Evolutionary conservation across 2,113 vertebrate species (phyloP).

Genomic region (Heterotis niloticus): DNA sequence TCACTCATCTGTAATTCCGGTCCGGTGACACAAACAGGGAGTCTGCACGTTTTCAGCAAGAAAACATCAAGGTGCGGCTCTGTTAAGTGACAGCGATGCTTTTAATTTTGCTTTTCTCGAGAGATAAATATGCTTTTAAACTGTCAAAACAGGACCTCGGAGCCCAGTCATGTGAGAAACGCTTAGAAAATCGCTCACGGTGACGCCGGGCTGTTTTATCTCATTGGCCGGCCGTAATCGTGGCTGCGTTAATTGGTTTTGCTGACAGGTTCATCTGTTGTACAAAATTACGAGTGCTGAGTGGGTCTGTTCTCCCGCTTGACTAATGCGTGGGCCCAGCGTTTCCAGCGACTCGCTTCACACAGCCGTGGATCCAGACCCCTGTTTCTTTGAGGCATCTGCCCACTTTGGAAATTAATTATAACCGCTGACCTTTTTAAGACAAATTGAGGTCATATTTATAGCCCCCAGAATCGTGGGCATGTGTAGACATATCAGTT

Average conservation of each 20-base stretch:
- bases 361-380: not conserved
- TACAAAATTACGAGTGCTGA: not conserved
- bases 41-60: not conserved
- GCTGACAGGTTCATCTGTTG: conserved; percentile 2
- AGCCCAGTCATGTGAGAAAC: not conserved
- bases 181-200: not conserved
- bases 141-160: not conserved
- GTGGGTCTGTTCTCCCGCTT: not conserved
- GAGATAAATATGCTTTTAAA: not conserved
- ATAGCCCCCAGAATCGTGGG: not conserved
- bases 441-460: no score
- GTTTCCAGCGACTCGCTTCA: not conserved
- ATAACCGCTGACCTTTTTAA: no score
- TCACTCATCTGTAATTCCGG: not conserved
- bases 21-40: not conserved
- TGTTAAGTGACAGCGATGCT: not conserved
- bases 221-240: not conserved
- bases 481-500: not conserved
- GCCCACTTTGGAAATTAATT: not conserved
- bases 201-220: not conserved
- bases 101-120: not conserved
- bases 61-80: not conserved
- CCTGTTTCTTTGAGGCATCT: not conserved
- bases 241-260: conserved; percentile 8
- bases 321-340: not conserved